phyloP scores from a whole-genome alignment of 2,888 invertebrate genomes.

The Cataglyphis livida region DNA sequence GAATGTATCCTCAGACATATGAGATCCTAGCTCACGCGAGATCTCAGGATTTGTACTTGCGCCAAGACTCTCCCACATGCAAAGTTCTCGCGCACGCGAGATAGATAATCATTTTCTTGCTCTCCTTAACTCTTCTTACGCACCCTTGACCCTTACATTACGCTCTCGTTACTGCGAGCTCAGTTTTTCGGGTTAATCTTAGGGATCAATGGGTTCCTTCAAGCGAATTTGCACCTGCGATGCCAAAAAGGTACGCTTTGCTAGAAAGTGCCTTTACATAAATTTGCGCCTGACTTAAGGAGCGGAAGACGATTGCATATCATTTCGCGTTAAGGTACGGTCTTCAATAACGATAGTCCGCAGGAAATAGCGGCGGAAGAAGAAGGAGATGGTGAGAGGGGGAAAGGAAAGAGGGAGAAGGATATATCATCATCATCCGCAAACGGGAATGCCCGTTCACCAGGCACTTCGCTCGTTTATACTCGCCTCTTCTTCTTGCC shows the following conservation, averaged over 20 bases:
- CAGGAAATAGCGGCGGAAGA: slow-evolving; percentile 60
- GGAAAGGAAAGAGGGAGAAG: background rate
- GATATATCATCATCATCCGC: slow-evolving; percentile 60
- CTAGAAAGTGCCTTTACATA: slow-evolving; percentile 76
- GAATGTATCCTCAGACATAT: background rate
- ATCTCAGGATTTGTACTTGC: slow-evolving; percentile 6
- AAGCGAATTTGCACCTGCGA: slow-evolving; percentile 34
- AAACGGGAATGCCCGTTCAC: slow-evolving; percentile 54
- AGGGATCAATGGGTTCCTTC: slow-evolving; percentile 46
- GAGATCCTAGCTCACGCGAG: background rate
- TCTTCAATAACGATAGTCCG: slow-evolving; percentile 61
- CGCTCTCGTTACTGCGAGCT: slow-evolving; percentile 5
- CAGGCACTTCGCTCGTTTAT: slow-evolving; percentile 45
- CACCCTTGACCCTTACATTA: slow-evolving; percentile 21
- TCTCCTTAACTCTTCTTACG: background rate
- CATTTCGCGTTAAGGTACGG: slow-evolving; percentile 63
- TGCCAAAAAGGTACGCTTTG: slow-evolving; percentile 55
- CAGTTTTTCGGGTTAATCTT: slow-evolving; percentile 30
- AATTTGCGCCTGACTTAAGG: slow-evolving; percentile 69
- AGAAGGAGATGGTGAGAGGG: too few relatives aligned
- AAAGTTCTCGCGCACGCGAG: background rate
- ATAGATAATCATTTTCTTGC: background rate
- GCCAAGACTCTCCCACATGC: background rate
- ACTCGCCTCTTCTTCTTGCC: slow-evolving; percentile 56
- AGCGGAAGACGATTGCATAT: slow-evolving; percentile 75